Evolutionary conservation across 2,797 vertebrate species (phyloP), one percentile per base, ranked within the genome.

Genomic region (Ispidina lecontei): DNA sequence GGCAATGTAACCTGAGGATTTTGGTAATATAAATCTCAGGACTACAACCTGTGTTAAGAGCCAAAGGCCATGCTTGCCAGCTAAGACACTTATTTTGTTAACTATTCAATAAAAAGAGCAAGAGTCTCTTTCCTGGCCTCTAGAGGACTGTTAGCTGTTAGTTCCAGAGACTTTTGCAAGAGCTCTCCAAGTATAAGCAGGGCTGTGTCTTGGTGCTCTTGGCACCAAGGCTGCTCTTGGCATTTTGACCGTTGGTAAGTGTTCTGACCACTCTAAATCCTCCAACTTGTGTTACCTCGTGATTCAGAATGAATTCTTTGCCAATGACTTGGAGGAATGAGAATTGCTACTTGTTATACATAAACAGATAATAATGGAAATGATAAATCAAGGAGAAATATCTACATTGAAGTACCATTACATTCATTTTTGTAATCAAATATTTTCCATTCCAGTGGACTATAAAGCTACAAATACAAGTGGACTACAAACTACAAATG

Each of bases 261-360:
- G 68, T 31, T 52, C 68, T 46, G 37, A 31, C 22, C 22, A 20
- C 43, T 69, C 59, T 63, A 44, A 89, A 44, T 56, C 22, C 41
- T 77, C 12, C 1, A 3, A 2, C 10, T 29, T 44, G 58, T 1
- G 0, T 56, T 72, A 44, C 10, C 18, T 35, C 14, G 0, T 37
- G 51, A 51, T 63, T 43, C 44, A 44, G 44, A 55, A 31, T 14
- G 16, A 75, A 78, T 64, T 73, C 31, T 63, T 75, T 58, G 29
- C 58, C 28, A 54, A 26, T 17, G 25, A 44, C 70, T 84, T 47
- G 29, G 7, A 63, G 39, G 28, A 79, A 41, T 9, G 35, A 71
- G 25, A 58, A 35, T 13, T 75, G 41, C n/a, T 64, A 25, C 58
- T 63, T 73, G 18, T 71, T 91, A 81, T 87, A 56, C 28, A 63